phyloP scores from a whole-genome alignment of 2,888 invertebrate genomes.

The Hypolimnas misippus region DNA sequence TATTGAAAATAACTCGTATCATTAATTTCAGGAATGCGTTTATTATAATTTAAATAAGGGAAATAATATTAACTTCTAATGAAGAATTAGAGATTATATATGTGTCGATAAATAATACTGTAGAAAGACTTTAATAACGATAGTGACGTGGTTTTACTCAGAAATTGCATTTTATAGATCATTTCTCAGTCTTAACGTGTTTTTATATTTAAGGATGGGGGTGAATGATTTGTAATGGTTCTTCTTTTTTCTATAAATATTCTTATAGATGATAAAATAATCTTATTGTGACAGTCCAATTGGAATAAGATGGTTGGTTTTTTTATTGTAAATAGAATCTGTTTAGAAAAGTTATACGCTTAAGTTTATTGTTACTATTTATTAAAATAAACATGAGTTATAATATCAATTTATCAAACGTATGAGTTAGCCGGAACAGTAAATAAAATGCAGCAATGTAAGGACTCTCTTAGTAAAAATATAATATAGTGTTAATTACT shows the following conservation, averaged over 20 bases:
- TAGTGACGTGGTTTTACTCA: slow-evolving; percentile 68
- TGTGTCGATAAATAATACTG: slow-evolving; percentile 61
- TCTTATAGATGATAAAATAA: background rate
- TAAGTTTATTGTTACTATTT: too few species aligned
- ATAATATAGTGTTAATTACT: too few species aligned
- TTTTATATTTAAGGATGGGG: slow-evolving; percentile 75
- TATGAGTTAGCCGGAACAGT: too few species aligned
- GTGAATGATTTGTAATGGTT: slow-evolving; percentile 29
- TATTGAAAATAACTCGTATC: background rate
- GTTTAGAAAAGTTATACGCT: too few species aligned
- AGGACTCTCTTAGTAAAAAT: too few species aligned
- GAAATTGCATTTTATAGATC: slow-evolving; percentile 75
- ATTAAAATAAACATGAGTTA: too few species aligned
- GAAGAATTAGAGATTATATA: background rate
- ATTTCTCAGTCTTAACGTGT: slow-evolving; percentile 75
- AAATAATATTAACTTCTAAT: background rate
- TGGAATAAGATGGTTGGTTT: too few species aligned
- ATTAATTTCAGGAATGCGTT: background rate
- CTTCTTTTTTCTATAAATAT: background rate
- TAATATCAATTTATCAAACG: too few species aligned
- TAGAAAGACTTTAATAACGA: slow-evolving; percentile 69
- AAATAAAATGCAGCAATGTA: too few species aligned
- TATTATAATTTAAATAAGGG: background rate
- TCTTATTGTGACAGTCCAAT: too few species aligned
- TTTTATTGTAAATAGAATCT: too few species aligned